Base-by-base conservation (phyloP, 2,888 invertebrate genomes). In the Gasteruption jaculator region DNA sequence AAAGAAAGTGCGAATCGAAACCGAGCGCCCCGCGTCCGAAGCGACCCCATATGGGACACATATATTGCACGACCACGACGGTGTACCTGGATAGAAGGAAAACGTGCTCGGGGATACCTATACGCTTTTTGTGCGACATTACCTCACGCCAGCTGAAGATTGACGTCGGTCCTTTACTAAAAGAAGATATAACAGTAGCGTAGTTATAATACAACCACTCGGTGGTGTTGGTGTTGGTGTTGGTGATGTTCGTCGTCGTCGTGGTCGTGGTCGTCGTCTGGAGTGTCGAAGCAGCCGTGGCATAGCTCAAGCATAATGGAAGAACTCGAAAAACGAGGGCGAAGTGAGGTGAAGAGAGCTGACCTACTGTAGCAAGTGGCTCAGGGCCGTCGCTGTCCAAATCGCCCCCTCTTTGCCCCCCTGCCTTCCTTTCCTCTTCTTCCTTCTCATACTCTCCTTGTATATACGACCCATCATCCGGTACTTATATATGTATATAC, bases 331-430 rank as follows among this genome's bases (percentile, higher is more conserved):
- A 58, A 65, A 68, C 57, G 63, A 54, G 61, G n/a, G 61, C 61
- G 49, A 64, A 61, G 61, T 56, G 63, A 65, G 63, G 65, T 61
- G 66, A 68, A 67, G 68, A 68, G 69, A 68, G 68, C 63, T 69
- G 68, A 69, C 69, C 69, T 69, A 69, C 69, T 69, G 68, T 66
- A 60, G 65, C 67, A 67, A 69, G 69, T 69, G 68, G 69, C 68
- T 68, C 69, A 69, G 69, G 68, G 69, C 66, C 69, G 65, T 58
- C 59, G 61, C 62, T 69, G 69, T 66, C 68, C 67, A 69, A 69
- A 68, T 68, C 64, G 57, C 54, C 55, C 54, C 57, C 57, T 49
- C 46, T 33, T 42, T 39, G 31, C 35, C 36, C 42, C 32, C 43
- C 41, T 42, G 45, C 46, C 20, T 6, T 33, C 7, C 36, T 26